phyloP scores from a whole-genome alignment of 2,888 invertebrate species.

The Patella depressa region DNA sequence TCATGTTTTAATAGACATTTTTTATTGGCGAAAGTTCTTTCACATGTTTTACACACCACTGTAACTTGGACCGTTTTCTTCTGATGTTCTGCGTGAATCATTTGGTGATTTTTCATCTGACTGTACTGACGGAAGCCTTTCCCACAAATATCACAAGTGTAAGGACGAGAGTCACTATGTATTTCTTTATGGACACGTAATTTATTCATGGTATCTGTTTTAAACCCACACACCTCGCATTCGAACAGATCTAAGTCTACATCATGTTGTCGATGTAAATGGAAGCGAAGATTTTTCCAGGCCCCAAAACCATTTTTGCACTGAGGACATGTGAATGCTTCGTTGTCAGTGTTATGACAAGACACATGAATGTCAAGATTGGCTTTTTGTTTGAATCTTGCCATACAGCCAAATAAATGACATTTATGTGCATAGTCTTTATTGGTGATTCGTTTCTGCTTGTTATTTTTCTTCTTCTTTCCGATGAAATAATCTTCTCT shows the following conservation, averaged over 20 bases:
- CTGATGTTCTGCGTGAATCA: constrained; percentile 30
- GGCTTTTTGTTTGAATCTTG: constrained; percentile 14
- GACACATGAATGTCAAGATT: constrained; percentile 79
- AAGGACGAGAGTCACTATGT: constrained; percentile 65
- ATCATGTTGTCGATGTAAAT: constrained; percentile 81
- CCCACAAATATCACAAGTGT: constrained; percentile 75
- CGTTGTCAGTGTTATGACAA: constrained; percentile 74
- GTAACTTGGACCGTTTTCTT: constrained; percentile 16
- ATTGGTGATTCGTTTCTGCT: constrained; percentile 13
- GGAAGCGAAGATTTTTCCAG: constrained; percentile 80
- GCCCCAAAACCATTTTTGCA: constrained; percentile 76
- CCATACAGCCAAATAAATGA: constrained; percentile 44
- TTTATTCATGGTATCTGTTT: constrained; percentile 58
- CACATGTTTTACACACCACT: constrained; percentile 71
- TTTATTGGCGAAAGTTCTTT: constrained; percentile 75
- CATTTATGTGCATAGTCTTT: constrained; percentile 44
- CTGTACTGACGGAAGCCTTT: constrained; percentile 85
- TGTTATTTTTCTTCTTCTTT: constrained; percentile 36
- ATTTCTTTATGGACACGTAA: constrained; percentile 74
- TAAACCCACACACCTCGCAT: constrained; percentile 73
- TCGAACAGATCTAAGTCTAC: constrained; percentile 85
- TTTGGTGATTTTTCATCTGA: constrained; percentile 84
- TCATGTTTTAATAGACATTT: constrained; percentile 70
- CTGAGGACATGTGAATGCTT: constrained; percentile 77
- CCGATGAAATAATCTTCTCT: constrained; percentile 58